These are phyloP conservation scores for Melinaea marsaeus DNA, from an alignment of 2,888 invertebrate genomes.

Conservation along the genomic window DNA sequence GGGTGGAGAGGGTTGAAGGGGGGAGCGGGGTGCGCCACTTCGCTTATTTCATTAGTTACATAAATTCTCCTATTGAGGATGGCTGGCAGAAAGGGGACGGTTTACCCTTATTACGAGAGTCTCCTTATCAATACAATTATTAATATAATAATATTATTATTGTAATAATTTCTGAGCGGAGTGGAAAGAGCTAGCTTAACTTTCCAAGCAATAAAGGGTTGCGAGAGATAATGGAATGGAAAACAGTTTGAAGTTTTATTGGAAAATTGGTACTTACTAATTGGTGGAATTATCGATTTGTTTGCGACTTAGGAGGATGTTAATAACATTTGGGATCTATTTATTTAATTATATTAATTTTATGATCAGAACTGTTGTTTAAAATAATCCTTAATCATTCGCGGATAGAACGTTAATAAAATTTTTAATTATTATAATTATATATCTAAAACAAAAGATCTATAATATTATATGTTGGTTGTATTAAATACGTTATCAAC, in stretches of 20 bases:
- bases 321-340: constrained; percentile 39
- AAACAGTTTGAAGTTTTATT: constrained; percentile 79
- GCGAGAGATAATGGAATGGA: constrained; percentile 77
- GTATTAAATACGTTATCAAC: constrained; percentile 32
- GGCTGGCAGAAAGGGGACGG: constrained; percentile 77
- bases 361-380: neutral
- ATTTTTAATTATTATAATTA: no score
- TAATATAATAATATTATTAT: constrained; percentile 79
- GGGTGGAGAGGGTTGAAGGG: constrained; percentile 49
- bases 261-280: constrained; percentile 76
- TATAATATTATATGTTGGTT: neutral
- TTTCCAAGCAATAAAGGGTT: constrained; percentile 75
- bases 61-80: constrained; percentile 79
- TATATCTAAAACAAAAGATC: no score
- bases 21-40: constrained; percentile 61
- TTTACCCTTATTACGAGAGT: constrained; percentile 78
- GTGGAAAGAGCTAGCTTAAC: constrained; percentile 73
- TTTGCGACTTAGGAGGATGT: constrained; percentile 52
- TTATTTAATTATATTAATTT: constrained; percentile 36
- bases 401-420: neutral
- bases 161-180: constrained; percentile 75
- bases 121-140: constrained; percentile 79
- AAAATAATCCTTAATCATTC: constrained; percentile 3
- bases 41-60: constrained; percentile 79
- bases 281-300: constrained; percentile 75